Evolutionary conservation across 2,888 invertebrate species (phyloP).

Genomic region (Drosophila gaucha): DNA sequence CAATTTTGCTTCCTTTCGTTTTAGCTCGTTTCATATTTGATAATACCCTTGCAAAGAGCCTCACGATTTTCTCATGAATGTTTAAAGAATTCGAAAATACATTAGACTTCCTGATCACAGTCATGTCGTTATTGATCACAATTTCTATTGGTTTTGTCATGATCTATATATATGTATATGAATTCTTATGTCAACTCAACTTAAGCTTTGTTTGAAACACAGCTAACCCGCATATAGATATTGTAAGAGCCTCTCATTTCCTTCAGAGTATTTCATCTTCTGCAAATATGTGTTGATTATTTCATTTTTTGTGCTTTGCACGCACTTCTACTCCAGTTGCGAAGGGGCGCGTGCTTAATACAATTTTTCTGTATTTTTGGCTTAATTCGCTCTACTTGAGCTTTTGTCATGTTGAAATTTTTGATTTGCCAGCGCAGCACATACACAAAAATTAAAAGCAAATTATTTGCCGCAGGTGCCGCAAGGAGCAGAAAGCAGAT

Average conservation of each 20-base stretch:
- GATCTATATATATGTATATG: not conserved
- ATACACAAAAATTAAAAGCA: constrained; percentile 62
- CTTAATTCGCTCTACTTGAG: constrained; percentile 15
- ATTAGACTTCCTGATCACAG: not conserved
- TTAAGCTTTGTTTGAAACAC: too few relatives aligned
- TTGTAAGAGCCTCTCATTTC: too few relatives aligned
- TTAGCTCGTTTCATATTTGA: constrained; percentile 3
- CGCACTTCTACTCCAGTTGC: constrained; percentile 50
- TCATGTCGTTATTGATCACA: too few relatives aligned
- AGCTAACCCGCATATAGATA: too few relatives aligned
- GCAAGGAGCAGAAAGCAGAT: not conserved
- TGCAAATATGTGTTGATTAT: not conserved
- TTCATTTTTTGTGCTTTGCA: constrained; percentile 26
- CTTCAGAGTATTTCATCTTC: not conserved
- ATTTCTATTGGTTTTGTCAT: too few relatives aligned
- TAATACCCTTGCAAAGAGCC: not conserved
- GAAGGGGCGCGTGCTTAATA: constrained; percentile 60
- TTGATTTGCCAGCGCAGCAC: constrained; percentile 57
- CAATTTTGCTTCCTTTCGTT: constrained; percentile 44
- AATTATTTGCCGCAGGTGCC: constrained; percentile 58
- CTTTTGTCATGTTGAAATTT: constrained; percentile 40
- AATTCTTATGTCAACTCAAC: too few relatives aligned
- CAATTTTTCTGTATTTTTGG: constrained; percentile 55
- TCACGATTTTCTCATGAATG: not conserved
- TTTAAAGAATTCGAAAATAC: not conserved